A percentile compares a stretch with the other conserved stretches of the same genome.
phyloP scores from a whole-genome alignment of 1,140 invertebrate genomes.

The Panulirus ornatus region DNA sequence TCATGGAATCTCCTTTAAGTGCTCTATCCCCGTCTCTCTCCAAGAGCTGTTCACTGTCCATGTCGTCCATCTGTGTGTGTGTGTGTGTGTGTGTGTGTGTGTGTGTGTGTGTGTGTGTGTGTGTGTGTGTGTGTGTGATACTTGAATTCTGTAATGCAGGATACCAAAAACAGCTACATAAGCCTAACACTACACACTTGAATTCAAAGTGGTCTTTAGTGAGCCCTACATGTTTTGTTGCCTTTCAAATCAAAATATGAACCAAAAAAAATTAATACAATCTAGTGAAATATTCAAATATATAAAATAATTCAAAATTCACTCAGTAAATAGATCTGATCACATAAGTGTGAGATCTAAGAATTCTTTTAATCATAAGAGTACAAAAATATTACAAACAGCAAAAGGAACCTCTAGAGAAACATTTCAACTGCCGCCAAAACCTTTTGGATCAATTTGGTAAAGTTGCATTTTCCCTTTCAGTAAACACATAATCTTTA shows the following conservation, averaged over 20 bases:
- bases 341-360: constrained; percentile 65
- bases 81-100: no score
- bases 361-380: constrained; percentile 59
- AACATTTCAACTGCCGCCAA: constrained; percentile 57
- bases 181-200: constrained; percentile 21
- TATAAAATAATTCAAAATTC: constrained; percentile 61
- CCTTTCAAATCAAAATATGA: constrained; percentile 31
- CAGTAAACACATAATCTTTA: constrained; percentile 60
- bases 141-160: background rate
- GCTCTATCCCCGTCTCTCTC: no score
- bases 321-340: constrained; percentile 56
- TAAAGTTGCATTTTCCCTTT: constrained; percentile 39
- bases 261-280: constrained; percentile 27
- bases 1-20: no score
- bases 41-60: no score
- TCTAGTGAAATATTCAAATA: constrained; percentile 61
- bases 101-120: no score
- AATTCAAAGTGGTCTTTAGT: constrained; percentile 8
- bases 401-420: constrained; percentile 67
- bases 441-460: constrained; percentile 44
- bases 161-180: constrained; percentile 8
- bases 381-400: constrained; percentile 71
- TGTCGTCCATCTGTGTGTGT: no score
- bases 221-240: constrained; percentile 32
- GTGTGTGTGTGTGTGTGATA: no score